phyloP scores from a whole-genome alignment of 2,888 invertebrate species.

The Protophormia terraenovae region DNA sequence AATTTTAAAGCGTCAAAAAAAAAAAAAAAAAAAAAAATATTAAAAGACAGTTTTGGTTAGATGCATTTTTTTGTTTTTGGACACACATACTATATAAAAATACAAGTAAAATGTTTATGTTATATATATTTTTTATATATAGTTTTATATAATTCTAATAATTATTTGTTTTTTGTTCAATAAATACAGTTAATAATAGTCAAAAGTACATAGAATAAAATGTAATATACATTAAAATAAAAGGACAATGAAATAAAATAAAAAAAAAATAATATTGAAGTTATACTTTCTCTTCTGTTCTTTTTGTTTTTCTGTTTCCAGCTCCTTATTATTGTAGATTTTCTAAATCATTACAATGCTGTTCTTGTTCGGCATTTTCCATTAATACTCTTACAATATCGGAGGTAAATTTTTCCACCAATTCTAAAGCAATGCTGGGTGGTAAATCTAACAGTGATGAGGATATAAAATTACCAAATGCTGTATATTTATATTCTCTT shows the following conservation, averaged over 20 bases:
- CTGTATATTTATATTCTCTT: conserved; percentile 70
- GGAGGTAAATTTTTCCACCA: conserved; percentile 79
- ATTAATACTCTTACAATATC: conserved; percentile 78
- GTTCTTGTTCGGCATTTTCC: conserved; percentile 66
- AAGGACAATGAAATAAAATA: background rate
- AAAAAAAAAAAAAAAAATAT: background rate
- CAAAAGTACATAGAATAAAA: conserved; percentile 29
- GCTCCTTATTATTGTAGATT: background rate
- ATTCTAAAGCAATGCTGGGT: conserved; percentile 74
- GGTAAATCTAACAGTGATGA: conserved; percentile 79
- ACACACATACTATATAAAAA: conserved; percentile 2
- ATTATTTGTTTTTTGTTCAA: conserved; percentile 5
- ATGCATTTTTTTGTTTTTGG: background rate
- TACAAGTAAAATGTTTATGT: background rate
- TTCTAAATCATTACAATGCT: conserved; percentile 18
- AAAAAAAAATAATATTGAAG: background rate
- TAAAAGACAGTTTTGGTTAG: background rate
- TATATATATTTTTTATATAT: background rate
- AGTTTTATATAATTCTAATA: background rate
- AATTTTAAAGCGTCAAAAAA: background rate
- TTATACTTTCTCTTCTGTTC: background rate
- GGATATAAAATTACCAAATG: conserved; percentile 80
- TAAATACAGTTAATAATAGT: conserved; percentile 34
- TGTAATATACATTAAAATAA: conserved; percentile 41
- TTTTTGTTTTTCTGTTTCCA: background rate